A percentile compares a stretch with the other conserved stretches of the same genome.
These are phyloP conservation scores for Pediacus dermestoides DNA, from an alignment of 2,888 invertebrate species.

Conservation along the genomic window DNA sequence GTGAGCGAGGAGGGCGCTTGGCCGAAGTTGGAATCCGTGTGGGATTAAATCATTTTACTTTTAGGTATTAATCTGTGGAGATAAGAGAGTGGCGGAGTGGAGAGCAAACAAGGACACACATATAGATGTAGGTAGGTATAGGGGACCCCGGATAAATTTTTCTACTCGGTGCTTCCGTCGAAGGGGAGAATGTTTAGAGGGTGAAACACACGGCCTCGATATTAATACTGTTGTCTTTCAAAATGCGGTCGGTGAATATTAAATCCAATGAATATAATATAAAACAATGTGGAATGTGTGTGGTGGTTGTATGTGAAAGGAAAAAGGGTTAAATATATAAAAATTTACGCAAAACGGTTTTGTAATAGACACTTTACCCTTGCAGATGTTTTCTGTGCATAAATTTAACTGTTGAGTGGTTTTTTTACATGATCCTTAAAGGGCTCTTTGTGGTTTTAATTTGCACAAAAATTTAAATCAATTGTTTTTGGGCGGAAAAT, in stretches of 20 bases:
- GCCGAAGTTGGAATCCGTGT: conserved; percentile 24
- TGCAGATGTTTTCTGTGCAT: too few relatives aligned
- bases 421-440: too few relatives aligned
- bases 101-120: conserved; percentile 9
- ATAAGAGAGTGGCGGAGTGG: too few relatives aligned
- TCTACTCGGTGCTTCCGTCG: conserved; percentile 20
- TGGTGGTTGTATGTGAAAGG: too few relatives aligned
- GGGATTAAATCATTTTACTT: conserved; percentile 34
- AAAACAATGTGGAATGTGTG: neutral
- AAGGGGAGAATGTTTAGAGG: conserved; percentile 9
- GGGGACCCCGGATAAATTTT: conserved; percentile 23
- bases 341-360: too few relatives aligned
- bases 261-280: conserved; percentile 26
- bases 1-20: neutral
- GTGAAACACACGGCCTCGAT: conserved; percentile 11
- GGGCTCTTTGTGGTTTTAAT: too few relatives aligned
- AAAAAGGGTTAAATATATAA: too few relatives aligned
- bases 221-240: conserved; percentile 27
- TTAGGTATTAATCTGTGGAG: too few relatives aligned
- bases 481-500: too few relatives aligned
- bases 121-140: neutral
- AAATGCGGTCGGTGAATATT: conserved; percentile 26
- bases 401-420: too few relatives aligned
- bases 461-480: too few relatives aligned
- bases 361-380: too few relatives aligned